Conservation (phyloP, 2,113 vertebrate genomes). For the Rhegmatorhina hoffmannsi region DNA sequence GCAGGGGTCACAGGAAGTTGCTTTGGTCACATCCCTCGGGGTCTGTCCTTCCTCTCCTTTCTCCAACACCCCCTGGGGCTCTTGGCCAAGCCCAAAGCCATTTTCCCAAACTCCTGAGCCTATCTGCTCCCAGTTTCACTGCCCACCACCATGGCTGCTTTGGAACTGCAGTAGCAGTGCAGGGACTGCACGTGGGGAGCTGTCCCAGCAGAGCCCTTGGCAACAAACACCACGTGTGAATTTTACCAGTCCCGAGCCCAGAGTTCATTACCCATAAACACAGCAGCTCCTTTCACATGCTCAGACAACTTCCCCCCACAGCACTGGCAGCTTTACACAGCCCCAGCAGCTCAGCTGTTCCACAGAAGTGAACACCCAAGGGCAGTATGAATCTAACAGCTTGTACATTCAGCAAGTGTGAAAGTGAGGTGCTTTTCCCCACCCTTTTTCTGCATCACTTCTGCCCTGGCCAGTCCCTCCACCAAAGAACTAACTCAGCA, state of each 20-base stretch:
- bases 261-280: neutral
- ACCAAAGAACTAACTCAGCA: neutral
- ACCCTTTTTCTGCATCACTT: neutral
- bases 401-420: neutral
- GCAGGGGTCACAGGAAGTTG: neutral
- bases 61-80: neutral
- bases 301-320: constrained; percentile 7
- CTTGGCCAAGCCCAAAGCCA: neutral
- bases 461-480: neutral
- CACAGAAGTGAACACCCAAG: neutral
- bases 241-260: neutral
- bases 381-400: neutral
- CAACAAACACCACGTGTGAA: neutral
- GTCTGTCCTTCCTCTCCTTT: neutral
- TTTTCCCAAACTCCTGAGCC: neutral
- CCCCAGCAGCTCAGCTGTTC: neutral
- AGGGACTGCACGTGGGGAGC: neutral
- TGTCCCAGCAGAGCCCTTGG: neutral
- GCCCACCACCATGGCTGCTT: neutral
- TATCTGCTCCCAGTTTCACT: neutral
- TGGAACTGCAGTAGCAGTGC: neutral
- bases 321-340: neutral
- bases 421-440: neutral
- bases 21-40: neutral
- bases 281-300: neutral